Conservation (phyloP, 2,113 vertebrate genomes). For the Chroicocephalus ridibundus region DNA sequence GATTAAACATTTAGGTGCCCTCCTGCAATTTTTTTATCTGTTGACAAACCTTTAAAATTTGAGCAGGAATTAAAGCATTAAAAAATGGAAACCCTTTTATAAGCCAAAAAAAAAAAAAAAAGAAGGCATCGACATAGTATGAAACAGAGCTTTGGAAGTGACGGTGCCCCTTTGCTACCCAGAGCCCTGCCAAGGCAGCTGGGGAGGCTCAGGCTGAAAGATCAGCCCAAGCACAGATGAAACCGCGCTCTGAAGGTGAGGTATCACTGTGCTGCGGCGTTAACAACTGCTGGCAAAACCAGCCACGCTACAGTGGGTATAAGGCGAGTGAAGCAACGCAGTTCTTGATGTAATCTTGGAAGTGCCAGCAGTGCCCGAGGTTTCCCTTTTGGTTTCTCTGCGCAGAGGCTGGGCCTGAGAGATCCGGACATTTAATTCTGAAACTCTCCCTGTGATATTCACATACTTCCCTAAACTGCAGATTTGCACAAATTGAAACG, state of each 20-base stretch:
- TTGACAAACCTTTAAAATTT: background rate
- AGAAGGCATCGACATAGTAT: too few relatives aligned
- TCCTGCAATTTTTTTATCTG: background rate
- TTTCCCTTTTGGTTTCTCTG: slow-evolving; percentile 26
- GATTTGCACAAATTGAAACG: background rate
- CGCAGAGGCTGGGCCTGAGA: background rate
- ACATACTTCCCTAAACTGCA: background rate
- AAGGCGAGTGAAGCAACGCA: background rate
- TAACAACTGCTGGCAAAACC: background rate
- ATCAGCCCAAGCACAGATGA: background rate
- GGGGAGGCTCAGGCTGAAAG: background rate
- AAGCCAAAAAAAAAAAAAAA: background rate
- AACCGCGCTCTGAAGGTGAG: background rate
- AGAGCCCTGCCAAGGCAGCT: background rate
- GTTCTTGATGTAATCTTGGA: background rate
- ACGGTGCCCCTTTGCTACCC: background rate
- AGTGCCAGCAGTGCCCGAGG: background rate
- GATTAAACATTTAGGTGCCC: background rate
- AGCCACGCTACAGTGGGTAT: background rate
- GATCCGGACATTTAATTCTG: background rate
- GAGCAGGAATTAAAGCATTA: background rate
- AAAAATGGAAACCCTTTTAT: background rate
- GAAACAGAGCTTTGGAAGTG: background rate
- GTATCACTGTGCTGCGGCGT: background rate
- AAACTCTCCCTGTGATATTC: background rate